Conservation (phyloP, 2,113 vertebrate genomes). For the Sinocyclocheilus grahami region DNA sequence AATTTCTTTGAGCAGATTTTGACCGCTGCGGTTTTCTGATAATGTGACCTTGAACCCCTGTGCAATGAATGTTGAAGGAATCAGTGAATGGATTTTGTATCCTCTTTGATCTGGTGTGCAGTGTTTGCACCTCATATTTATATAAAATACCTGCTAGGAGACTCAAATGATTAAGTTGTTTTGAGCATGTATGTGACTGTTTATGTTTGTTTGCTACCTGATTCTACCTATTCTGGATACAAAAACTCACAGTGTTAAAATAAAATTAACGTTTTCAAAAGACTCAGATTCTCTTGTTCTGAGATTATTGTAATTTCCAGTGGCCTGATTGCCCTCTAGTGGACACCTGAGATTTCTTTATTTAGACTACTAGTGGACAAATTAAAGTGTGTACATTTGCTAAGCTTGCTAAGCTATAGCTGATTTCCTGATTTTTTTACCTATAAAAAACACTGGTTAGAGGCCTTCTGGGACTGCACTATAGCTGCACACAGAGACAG, state of each 20-base stretch:
- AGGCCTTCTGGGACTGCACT: background rate
- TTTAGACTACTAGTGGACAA: background rate
- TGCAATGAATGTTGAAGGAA: constrained; percentile 4
- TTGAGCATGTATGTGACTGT: background rate
- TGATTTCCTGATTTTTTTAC: background rate
- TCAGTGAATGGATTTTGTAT: background rate
- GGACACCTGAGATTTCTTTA: background rate
- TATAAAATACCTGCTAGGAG: background rate
- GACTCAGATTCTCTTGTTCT: background rate
- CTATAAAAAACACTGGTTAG: background rate
- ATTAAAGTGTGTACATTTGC: background rate
- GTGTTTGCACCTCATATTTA: background rate
- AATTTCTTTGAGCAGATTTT: background rate
- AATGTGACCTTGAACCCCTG: constrained; percentile 5
- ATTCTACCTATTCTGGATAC: background rate
- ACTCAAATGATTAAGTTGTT: background rate
- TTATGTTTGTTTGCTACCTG: constrained; percentile 19
- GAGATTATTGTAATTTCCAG: background rate
- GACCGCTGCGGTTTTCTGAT: background rate
- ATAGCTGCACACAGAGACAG: background rate
- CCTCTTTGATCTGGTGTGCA: background rate
- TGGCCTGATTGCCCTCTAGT: background rate
- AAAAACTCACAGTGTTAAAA: background rate
- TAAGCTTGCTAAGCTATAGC: background rate
- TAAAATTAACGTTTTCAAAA: constrained; percentile 3